Evolutionary conservation across 2,888 invertebrate genomes (phyloP).

Genomic region (Cryptocheilus praepositus): DNA sequence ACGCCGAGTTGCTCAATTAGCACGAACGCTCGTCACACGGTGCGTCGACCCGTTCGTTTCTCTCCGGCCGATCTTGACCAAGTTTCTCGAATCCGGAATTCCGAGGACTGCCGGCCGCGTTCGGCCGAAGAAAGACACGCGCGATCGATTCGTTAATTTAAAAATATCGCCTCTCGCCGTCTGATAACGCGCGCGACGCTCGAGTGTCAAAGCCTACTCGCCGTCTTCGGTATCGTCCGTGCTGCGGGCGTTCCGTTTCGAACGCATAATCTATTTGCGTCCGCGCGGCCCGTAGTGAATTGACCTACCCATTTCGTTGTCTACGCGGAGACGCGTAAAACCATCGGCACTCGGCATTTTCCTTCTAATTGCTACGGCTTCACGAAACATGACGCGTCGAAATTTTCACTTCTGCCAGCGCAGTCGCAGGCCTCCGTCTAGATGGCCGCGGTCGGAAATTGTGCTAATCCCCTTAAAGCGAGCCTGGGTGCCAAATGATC

Average conservation of each 20-base stretch:
- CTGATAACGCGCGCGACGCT: neutral
- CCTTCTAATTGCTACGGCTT: too few relatives aligned
- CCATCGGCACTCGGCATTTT: neutral
- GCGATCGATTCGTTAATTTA: neutral
- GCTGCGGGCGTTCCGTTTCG: slow-evolving; percentile 26
- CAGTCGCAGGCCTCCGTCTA: neutral
- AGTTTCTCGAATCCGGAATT: slow-evolving; percentile 33
- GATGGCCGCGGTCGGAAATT: slow-evolving; percentile 47
- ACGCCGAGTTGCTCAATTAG: slow-evolving; percentile 49
- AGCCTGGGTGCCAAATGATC: slow-evolving; percentile 51
- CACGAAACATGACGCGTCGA: neutral
- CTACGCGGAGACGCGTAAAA: too few relatives aligned
- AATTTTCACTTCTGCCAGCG: neutral
- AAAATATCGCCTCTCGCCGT: slow-evolving; percentile 12
- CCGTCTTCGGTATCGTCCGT: slow-evolving; percentile 1
- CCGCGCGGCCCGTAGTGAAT: neutral
- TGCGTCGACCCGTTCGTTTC: slow-evolving; percentile 42
- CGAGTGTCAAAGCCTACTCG: neutral
- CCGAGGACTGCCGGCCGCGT: slow-evolving; percentile 12
- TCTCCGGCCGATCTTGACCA: slow-evolving; percentile 33
- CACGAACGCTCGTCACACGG: slow-evolving; percentile 30
- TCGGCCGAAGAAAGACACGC: too few relatives aligned
- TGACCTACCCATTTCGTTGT: too few relatives aligned
- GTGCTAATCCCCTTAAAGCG: slow-evolving; percentile 66
- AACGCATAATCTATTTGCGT: slow-evolving; percentile 22